Percentiles rank a stretch among this genome's conserved stretches.
Conservation (phyloP, 2,113 vertebrate species). For the Alexandromys fortis region DNA sequence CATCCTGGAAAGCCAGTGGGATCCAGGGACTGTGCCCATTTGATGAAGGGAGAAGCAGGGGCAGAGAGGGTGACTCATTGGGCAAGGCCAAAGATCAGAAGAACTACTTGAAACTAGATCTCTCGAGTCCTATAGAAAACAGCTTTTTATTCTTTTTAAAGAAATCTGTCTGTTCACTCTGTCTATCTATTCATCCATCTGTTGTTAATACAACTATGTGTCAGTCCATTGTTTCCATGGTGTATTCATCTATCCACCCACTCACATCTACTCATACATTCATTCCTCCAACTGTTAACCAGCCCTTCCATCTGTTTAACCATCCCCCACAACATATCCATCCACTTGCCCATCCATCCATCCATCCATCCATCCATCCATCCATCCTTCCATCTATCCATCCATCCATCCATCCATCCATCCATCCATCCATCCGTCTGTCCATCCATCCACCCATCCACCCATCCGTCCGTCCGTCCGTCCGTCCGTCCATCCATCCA, state of each 20-base stretch:
- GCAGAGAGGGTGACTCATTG: not conserved
- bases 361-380: accelerated
- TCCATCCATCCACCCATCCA: accelerated
- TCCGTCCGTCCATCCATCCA: too few relatives aligned
- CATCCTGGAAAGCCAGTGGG: not conserved
- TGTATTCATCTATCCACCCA: too few relatives aligned
- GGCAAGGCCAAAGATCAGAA: not conserved
- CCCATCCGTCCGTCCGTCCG: accelerated
- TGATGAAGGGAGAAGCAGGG: not conserved
- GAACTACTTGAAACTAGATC: not conserved
- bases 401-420: not conserved
- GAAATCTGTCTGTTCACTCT: not conserved
- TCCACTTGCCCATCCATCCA: too few relatives aligned
- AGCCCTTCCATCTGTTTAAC: not conserved
- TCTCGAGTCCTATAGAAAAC: not conserved
- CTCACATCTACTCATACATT: not conserved
- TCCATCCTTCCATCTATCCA: too few relatives aligned
- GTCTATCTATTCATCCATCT: not conserved
- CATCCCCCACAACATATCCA: not conserved
- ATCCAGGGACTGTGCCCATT: not conserved
- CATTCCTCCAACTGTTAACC: not conserved
- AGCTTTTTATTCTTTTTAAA: not conserved
- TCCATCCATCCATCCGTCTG: not conserved
- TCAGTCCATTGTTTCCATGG: not conserved
- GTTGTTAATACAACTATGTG: not conserved